A percentile compares a stretch with the other conserved stretches of the same genome.
phyloP scores from a whole-genome alignment of 23 tunicate genomes.

The Trididemnum miniatum region DNA sequence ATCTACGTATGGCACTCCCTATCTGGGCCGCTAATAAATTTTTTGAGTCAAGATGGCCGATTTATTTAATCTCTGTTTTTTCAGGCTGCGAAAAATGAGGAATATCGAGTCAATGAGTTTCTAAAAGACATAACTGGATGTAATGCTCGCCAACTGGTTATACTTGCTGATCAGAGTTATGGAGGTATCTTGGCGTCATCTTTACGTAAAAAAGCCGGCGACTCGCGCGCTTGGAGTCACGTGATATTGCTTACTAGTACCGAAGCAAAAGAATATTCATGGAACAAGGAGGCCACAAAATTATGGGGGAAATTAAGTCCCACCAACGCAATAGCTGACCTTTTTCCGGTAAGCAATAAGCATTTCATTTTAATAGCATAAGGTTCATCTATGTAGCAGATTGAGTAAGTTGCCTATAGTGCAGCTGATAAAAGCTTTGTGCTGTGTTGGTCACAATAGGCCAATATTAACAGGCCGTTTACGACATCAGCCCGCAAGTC shows the following conservation, averaged over 20 bases:
- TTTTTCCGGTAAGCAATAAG: background rate
- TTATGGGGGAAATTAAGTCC: conserved; percentile 47
- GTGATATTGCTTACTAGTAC: conserved; percentile 54
- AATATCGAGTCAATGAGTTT: conserved; percentile 40
- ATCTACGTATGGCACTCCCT: too few species aligned
- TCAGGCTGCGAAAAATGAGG: conserved; percentile 49
- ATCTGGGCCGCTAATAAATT: too few species aligned
- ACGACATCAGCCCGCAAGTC: too few species aligned
- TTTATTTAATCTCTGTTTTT: background rate
- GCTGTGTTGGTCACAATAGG: background rate
- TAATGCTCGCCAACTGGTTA: conserved; percentile 54
- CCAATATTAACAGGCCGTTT: background rate
- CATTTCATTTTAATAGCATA: too few species aligned
- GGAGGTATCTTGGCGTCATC: conserved; percentile 25
- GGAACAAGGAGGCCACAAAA: conserved; percentile 32
- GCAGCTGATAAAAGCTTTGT: too few species aligned
- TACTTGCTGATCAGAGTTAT: conserved; percentile 84
- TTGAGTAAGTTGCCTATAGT: too few species aligned
- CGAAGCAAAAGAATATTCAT: conserved; percentile 42
- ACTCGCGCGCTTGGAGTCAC: conserved; percentile 6
- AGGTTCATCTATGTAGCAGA: too few species aligned
- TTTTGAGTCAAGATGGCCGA: too few species aligned
- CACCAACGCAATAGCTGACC: conserved; percentile 10
- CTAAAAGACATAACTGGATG: conserved; percentile 51
- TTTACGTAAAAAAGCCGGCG: background rate